Conservation (phyloP, 2,113 vertebrate genomes). For the Dendropsophus ebraccatus region DNA sequence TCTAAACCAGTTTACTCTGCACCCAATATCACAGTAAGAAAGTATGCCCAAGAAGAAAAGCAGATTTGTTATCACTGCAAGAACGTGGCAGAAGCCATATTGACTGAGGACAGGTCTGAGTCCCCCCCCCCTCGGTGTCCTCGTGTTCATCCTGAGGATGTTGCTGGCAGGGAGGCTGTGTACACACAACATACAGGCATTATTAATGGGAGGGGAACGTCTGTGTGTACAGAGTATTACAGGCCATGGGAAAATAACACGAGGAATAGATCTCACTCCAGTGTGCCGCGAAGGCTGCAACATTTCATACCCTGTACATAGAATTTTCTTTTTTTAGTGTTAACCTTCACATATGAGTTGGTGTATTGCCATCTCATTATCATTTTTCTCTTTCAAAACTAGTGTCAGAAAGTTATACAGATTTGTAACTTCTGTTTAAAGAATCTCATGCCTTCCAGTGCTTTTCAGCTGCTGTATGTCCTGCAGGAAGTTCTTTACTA, state of each 20-base stretch:
- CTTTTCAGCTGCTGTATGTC: too few species aligned
- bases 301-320: background rate
- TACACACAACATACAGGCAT: background rate
- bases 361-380: too few species aligned
- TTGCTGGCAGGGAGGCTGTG: background rate
- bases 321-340: constrained; percentile 11
- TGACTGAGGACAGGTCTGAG: background rate
- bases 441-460: too few species aligned
- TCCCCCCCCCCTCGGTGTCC: background rate
- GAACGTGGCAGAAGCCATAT: background rate
- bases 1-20: background rate
- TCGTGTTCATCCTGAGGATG: background rate
- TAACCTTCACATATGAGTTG: too few species aligned
- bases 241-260: background rate
- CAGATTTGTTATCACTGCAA: background rate
- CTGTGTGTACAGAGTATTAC: background rate
- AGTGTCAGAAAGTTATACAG: too few species aligned
- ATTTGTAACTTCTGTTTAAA: too few species aligned
- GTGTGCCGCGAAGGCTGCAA: background rate
- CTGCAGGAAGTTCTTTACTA: too few species aligned
- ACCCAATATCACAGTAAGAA: background rate
- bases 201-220: background rate
- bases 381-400: too few species aligned
- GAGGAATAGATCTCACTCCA: background rate
- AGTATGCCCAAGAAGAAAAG: background rate